Conservation (phyloP, 2,797 vertebrate genomes). For the Tarsius wallacei region DNA sequence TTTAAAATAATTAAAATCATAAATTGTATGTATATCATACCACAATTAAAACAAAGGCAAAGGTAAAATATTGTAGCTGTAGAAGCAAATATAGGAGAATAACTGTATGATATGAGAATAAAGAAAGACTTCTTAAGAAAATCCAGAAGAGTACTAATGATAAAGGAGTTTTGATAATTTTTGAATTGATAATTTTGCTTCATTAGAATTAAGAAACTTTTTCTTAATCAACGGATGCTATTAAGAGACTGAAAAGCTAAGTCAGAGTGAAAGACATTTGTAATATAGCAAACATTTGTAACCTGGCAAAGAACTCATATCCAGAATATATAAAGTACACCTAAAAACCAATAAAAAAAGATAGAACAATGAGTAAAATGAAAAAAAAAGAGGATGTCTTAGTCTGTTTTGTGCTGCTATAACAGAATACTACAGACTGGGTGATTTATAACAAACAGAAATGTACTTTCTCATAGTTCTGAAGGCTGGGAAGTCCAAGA, state of each 20-base stretch:
- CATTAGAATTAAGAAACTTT: neutral
- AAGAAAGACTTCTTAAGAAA: neutral
- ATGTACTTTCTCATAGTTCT: too few relatives aligned
- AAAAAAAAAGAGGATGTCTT: neutral
- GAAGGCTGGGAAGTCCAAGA: too few relatives aligned
- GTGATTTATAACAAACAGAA: too few relatives aligned
- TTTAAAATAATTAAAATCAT: neutral
- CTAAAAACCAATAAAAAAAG: neutral
- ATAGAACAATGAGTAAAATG: neutral
- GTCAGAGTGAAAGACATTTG: neutral
- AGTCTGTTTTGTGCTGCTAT: neutral
- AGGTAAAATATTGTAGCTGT: neutral
- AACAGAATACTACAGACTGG: too few relatives aligned
- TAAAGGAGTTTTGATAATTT: neutral
- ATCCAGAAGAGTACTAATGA: neutral
- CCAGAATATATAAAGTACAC: neutral
- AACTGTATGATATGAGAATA: neutral
- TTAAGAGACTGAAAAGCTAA: neutral
- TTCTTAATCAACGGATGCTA: neutral
- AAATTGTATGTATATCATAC: neutral
- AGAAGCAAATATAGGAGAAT: neutral
- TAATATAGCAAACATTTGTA: neutral
- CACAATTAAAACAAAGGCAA: neutral
- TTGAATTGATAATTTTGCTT: neutral
- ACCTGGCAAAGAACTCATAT: neutral